Conservation (phyloP, 2,888 invertebrate genomes). For the Mongoloraphidia duomilia region DNA sequence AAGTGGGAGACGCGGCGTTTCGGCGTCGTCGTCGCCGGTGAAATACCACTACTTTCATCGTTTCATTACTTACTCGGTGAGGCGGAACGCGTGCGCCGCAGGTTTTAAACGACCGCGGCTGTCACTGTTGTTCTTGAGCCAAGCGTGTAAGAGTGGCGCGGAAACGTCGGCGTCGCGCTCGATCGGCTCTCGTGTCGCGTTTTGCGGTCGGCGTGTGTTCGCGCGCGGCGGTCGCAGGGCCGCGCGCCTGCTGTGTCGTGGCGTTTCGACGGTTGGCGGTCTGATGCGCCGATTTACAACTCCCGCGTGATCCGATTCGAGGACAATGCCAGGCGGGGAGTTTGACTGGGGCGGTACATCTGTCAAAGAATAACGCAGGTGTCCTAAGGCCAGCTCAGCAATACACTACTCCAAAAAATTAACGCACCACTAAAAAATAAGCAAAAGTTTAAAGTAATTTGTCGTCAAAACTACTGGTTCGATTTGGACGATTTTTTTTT, state of each 20-base stretch:
- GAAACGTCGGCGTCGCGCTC: slow-evolving; percentile 19
- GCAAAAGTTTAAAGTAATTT: too few species aligned
- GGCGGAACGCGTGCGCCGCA: slow-evolving; percentile 29
- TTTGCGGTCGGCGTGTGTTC: too few species aligned
- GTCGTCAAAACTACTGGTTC: too few species aligned
- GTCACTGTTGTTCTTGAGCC: slow-evolving; percentile 27
- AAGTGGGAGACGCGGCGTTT: slow-evolving; percentile 5
- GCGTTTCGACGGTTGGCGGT: too few species aligned
- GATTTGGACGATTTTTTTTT: too few species aligned
- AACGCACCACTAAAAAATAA: too few species aligned
- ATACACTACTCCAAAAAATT: too few species aligned
- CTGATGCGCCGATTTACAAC: too few species aligned
- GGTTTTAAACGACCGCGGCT: slow-evolving; percentile 21
- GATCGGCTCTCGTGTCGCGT: too few species aligned
- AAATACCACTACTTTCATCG: slow-evolving; percentile 33
- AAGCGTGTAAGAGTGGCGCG: slow-evolving; percentile 25
- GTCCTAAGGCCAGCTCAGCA: slow-evolving; percentile 42
- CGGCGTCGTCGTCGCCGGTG: slow-evolving; percentile 20
- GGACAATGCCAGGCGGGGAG: slow-evolving; percentile 30
- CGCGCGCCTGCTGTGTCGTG: too few species aligned
- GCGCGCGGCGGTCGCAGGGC: too few species aligned
- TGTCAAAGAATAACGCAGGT: slow-evolving; percentile 41
- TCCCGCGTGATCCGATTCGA: background rate
- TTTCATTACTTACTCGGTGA: slow-evolving; percentile 39
- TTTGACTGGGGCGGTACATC: slow-evolving; percentile 44